Conservation (phyloP, 1,140 invertebrate genomes). For the Drosophila ogumai region DNA sequence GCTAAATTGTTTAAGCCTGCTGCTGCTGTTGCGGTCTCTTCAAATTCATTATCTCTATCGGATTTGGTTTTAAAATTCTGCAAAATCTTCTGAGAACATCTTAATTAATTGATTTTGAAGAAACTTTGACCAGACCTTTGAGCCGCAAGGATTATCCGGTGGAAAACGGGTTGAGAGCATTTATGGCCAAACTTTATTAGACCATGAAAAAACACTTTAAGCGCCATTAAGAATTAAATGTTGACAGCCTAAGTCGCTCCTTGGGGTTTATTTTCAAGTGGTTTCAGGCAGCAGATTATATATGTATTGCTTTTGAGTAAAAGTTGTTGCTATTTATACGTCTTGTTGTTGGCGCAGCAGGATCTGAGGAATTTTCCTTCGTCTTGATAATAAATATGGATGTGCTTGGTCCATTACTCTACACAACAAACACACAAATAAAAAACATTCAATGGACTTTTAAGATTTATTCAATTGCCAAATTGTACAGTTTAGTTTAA, state of each 20-base stretch:
- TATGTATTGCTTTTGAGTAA: background rate
- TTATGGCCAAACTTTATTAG: constrained; percentile 42
- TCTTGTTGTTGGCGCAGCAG: constrained; percentile 5
- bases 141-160: constrained; percentile 28
- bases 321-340: constrained; percentile 10
- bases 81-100: constrained; percentile 21
- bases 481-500: background rate
- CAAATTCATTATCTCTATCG: constrained; percentile 28
- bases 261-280: constrained; percentile 34
- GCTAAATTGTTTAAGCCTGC: constrained; percentile 14
- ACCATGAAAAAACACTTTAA: constrained; percentile 36
- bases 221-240: constrained; percentile 47
- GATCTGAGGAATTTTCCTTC: constrained; percentile 3
- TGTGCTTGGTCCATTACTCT: background rate
- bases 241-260: constrained; percentile 37
- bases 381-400: background rate
- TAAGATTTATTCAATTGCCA: background rate
- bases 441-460: background rate
- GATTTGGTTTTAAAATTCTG: constrained; percentile 1
- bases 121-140: constrained; percentile 26
- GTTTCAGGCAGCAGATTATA: constrained; percentile 19
- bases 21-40: background rate
- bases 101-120: constrained; percentile 45
- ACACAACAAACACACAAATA: background rate
- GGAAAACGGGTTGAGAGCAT: constrained; percentile 16